phyloP scores from a whole-genome alignment of 1,140 invertebrate species.

The Batillaria attramentaria region DNA sequence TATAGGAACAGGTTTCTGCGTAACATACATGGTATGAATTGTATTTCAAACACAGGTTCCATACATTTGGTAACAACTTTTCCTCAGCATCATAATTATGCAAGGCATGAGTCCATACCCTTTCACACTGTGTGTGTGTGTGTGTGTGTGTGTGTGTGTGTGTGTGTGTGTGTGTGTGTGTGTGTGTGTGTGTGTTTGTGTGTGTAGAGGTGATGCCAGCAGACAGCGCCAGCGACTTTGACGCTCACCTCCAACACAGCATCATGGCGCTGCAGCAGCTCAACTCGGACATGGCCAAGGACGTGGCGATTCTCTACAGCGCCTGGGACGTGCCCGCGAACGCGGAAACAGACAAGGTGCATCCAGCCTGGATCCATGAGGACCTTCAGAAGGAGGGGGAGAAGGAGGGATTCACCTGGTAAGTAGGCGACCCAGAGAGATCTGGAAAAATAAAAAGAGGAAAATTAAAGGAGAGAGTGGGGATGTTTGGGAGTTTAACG shows the following conservation, averaged over 20 bases:
- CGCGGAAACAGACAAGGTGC: slow-evolving; percentile 36
- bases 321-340: slow-evolving; percentile 44
- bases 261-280: slow-evolving; percentile 61
- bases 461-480: too few species aligned
- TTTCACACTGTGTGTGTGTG: background rate
- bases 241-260: slow-evolving; percentile 64
- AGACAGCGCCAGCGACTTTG: slow-evolving; percentile 61
- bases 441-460: too few species aligned
- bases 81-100: too few species aligned
- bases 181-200: background rate
- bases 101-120: too few species aligned
- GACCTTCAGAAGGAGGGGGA: slow-evolving; percentile 56
- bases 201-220: slow-evolving; percentile 62
- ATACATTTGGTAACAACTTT: too few species aligned
- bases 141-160: slow-evolving; percentile 7
- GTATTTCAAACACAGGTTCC: too few species aligned
- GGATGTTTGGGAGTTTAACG: background rate
- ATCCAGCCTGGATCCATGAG: slow-evolving; percentile 49
- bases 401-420: slow-evolving; percentile 49
- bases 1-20: too few species aligned
- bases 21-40: too few species aligned
- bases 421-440: slow-evolving; percentile 13
- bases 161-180: slow-evolving; percentile 7
- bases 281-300: slow-evolving; percentile 55
- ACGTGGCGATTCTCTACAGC: slow-evolving; percentile 63